Conservation (phyloP, 2,797 vertebrate species). For the Coluber constrictor region DNA sequence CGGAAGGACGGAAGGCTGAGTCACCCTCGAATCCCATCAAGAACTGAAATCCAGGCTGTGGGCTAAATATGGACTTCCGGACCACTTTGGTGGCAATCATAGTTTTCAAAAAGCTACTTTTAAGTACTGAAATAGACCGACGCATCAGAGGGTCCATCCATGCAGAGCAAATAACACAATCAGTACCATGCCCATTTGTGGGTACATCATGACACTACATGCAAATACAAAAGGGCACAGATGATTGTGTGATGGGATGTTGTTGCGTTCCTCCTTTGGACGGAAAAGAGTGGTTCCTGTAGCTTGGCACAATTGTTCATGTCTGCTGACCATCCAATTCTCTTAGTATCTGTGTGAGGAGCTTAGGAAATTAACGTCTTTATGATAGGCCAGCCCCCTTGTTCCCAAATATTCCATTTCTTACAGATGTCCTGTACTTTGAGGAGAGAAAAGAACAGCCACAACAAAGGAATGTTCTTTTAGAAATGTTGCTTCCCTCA, state of each 20-base stretch:
- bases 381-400: not conserved
- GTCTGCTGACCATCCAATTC: not conserved
- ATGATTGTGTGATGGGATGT: not conserved
- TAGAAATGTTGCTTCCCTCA: slow-evolving; percentile 10
- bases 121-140: not conserved
- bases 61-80: not conserved
- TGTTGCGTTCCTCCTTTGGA: not conserved
- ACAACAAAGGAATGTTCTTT: not conserved
- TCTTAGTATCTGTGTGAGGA: not conserved
- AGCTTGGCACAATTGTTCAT: not conserved
- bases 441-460: not conserved
- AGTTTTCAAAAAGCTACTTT: not conserved
- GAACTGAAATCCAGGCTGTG: too few species aligned
- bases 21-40: too few species aligned
- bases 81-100: not conserved
- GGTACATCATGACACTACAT: not conserved
- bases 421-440: not conserved
- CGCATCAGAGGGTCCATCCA: not conserved
- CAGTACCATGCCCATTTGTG: not conserved
- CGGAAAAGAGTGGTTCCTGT: not conserved
- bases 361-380: slow-evolving; percentile 3
- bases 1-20: too few species aligned
- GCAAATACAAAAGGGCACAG: not conserved
- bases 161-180: not conserved
- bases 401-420: not conserved